These are phyloP conservation scores for Nomada ruficornis DNA, from an alignment of 2,888 invertebrate species.

Conservation along the genomic window DNA sequence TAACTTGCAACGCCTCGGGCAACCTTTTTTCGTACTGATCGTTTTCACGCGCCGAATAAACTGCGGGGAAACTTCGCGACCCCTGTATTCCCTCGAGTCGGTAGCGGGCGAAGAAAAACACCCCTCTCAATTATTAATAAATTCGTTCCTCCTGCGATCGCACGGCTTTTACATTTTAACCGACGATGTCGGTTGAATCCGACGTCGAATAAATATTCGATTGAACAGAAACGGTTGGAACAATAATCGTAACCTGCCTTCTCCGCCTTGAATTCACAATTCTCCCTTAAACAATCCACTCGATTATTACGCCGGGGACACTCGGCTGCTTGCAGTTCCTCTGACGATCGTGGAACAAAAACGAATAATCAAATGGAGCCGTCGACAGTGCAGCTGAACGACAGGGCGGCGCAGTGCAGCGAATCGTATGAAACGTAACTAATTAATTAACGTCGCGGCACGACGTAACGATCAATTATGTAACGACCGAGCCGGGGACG, in stretches of 20 bases:
- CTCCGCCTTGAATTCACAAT: neutral
- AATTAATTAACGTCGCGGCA: constrained; percentile 45
- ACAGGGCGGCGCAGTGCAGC: neutral
- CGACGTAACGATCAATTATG: constrained; percentile 43
- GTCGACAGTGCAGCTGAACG: neutral
- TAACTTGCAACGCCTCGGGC: neutral
- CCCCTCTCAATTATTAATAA: no score
- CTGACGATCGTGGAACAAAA: neutral
- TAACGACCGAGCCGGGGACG: constrained; percentile 26
- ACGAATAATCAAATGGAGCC: neutral
- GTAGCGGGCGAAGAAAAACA: no score
- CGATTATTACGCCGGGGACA: no score
- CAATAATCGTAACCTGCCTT: no score
- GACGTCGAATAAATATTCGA: no score
- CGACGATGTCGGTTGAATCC: no score
- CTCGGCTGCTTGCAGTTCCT: neutral
- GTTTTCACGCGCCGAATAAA: neutral
- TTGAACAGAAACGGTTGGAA: no score
- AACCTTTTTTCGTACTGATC: neutral
- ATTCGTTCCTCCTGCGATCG: no score
- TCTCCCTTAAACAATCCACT: neutral
- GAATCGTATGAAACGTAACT: constrained; percentile 15
- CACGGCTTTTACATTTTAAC: no score
- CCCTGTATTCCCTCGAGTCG: neutral
- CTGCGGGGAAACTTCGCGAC: neutral